phyloP scores from a whole-genome alignment of 2,888 invertebrate genomes.

The Teleiodes luculella region DNA sequence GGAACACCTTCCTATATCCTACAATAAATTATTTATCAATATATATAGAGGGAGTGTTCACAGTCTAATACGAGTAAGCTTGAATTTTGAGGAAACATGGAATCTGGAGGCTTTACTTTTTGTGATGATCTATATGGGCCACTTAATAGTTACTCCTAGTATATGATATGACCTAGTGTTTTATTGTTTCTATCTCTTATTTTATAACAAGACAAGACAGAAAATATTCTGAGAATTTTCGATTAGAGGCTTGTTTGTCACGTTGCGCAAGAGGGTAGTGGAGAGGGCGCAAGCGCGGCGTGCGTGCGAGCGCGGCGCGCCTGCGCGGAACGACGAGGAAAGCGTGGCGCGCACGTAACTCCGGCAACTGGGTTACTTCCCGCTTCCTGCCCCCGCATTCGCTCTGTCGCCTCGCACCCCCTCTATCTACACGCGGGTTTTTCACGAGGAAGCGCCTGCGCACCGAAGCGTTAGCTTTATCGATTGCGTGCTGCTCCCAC shows the following conservation, averaged over 20 bases:
- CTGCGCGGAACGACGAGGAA: slow-evolving; percentile 48
- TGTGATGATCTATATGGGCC: no score
- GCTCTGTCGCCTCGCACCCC: slow-evolving; percentile 17
- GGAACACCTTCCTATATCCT: slow-evolving; percentile 11
- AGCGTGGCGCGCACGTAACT: slow-evolving; percentile 59
- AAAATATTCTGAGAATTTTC: neutral
- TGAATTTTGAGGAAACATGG: no score
- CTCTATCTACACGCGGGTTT: slow-evolving; percentile 31
- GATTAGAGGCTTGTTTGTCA: neutral
- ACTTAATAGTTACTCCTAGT: no score
- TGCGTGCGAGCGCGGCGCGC: slow-evolving; percentile 28
- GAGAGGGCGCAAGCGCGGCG: slow-evolving; percentile 13
- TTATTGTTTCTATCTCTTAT: no score
- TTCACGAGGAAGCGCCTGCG: slow-evolving; percentile 41
- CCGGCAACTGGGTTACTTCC: slow-evolving; percentile 63
- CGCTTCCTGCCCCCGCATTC: slow-evolving; percentile 46
- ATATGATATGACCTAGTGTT: no score
- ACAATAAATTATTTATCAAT: neutral
- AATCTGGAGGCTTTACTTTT: no score
- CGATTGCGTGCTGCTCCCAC: slow-evolving; percentile 36
- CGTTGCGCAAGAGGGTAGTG: slow-evolving; percentile 9
- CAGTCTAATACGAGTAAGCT: no score
- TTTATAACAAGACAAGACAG: neutral
- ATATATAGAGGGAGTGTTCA: no score
- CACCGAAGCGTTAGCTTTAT: slow-evolving; percentile 11